These are phyloP conservation scores for Siniperca chuatsi DNA, from an alignment of 2,113 vertebrate species.

Conservation along the genomic window DNA sequence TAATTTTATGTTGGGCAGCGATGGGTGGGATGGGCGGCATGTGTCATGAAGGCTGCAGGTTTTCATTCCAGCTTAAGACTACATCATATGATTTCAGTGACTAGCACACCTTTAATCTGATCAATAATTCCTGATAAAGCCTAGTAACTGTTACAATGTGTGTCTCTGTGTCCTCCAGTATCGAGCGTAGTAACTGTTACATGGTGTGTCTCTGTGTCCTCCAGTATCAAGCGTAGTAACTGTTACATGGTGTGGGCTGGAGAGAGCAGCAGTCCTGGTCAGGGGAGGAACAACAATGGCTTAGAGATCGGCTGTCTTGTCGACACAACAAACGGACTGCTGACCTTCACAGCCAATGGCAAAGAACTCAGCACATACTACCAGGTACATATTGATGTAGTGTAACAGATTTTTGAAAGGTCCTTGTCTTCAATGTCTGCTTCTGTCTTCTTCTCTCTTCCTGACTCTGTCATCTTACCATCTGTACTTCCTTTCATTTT, in stretches of 20 bases:
- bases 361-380: conserved; percentile 96
- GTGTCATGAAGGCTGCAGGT: no score
- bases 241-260: conserved; percentile 98
- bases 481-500: not conserved
- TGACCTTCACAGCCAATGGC: conserved; percentile 95
- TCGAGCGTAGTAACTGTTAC: not conserved
- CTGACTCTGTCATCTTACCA: not conserved
- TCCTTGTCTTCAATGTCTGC: not conserved
- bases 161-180: conserved; percentile 68
- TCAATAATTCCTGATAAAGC: no score
- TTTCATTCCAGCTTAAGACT: not conserved
- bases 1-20: not conserved
- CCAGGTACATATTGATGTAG: conserved; percentile 82
- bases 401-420: not conserved
- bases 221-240: conserved; percentile 96
- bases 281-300: conserved; percentile 94
- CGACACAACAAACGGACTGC: conserved; percentile 90
- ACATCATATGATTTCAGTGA: not conserved
- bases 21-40: not conserved
- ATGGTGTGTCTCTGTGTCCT: conserved; percentile 10
- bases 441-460: not conserved
- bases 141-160: conserved; percentile 95
- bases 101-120: not conserved
- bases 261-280: conserved; percentile 92
- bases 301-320: conserved; percentile 95